These are phyloP conservation scores for Chlorodrepanis virens DNA, from an alignment of 2,113 vertebrate genomes.

Conservation along the genomic window DNA sequence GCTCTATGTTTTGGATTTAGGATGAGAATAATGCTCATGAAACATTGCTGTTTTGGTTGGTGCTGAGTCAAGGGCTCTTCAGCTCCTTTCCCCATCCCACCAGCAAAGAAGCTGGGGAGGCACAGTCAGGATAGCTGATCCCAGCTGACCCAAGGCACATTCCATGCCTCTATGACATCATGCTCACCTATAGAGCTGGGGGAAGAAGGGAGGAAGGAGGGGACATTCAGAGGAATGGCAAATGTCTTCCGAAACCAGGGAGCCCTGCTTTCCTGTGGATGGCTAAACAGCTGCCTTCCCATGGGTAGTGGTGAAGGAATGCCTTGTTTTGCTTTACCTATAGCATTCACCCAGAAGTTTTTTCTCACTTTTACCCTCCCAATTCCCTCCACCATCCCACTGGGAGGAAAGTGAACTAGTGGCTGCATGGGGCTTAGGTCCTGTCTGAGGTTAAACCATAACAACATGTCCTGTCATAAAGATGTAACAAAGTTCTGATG, in stretches of 20 bases:
- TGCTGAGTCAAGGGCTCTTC: background rate
- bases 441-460: background rate
- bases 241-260: fast-evolving
- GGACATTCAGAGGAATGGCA: fast-evolving
- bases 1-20: fast-evolving
- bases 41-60: background rate
- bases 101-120: background rate
- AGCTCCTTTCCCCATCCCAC: background rate
- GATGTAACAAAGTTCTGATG: background rate
- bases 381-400: background rate
- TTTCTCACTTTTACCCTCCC: background rate
- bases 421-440: background rate
- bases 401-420: background rate
- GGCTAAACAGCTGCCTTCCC: background rate
- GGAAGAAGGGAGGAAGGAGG: background rate
- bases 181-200: background rate
- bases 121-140: background rate
- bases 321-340: background rate
- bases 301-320: background rate
- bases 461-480: background rate
- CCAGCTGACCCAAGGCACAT: background rate
- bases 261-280: background rate
- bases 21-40: background rate
- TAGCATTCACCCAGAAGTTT: background rate
- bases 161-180: background rate